Conservation (phyloP, 2,888 invertebrate genomes). For the Chrysolina oricalcia region DNA sequence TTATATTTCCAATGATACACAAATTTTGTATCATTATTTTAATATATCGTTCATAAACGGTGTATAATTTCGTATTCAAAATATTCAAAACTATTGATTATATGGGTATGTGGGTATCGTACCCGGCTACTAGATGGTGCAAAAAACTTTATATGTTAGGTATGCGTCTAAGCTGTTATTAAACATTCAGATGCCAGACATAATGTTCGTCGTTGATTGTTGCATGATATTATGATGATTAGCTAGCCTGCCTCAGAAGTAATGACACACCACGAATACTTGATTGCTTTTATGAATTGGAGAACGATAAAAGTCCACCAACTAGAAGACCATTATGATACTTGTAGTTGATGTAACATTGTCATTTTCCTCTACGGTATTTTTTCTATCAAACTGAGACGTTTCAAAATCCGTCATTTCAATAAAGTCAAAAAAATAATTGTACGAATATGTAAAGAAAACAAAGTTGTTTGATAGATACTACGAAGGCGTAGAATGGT, state of each 20-base stretch:
- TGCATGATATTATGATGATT: background rate
- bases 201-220: background rate
- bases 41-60: slow-evolving; percentile 29
- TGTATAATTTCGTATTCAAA: slow-evolving; percentile 31
- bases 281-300: slow-evolving; percentile 1
- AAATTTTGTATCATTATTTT: slow-evolving; percentile 33
- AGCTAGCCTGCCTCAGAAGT: background rate
- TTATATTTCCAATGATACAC: slow-evolving; percentile 33
- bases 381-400: no score
- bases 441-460: no score
- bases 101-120: slow-evolving; percentile 19
- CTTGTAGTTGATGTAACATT: no score
- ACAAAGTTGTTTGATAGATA: no score
- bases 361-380: no score
- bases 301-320: background rate
- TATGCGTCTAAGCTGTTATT: background rate
- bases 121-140: slow-evolving; percentile 16
- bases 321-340: no score
- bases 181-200: slow-evolving; percentile 20
- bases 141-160: slow-evolving; percentile 23
- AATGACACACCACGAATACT: background rate
- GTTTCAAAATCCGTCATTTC: no score
- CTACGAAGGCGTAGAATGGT: no score
- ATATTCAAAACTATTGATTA: slow-evolving; percentile 25
- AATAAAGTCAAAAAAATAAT: no score